Evolutionary conservation across 2,113 vertebrate species (phyloP), one percentile per base, ranked within the genome.

Genomic region (Empidonax traillii): DNA sequence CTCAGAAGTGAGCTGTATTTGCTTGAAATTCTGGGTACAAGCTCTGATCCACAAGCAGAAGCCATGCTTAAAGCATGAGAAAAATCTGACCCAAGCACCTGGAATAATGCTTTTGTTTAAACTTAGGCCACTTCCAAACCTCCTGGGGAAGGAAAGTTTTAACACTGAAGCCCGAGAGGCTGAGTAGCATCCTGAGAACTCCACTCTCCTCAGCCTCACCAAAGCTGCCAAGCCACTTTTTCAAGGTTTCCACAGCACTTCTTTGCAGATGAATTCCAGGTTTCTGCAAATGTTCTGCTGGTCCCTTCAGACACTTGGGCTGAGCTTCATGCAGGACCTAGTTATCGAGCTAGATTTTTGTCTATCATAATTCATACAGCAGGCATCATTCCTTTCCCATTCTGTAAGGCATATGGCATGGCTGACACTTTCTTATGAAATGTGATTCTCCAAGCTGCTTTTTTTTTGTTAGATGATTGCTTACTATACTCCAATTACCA

Each of bases 401-500:
- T 87, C 37, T 49, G 33, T 66, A 77, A 90, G 73, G 47, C 41
- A 43, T 41, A 49, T 5, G 9, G 49, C 25, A 55, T 56, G 72
- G 56, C 33, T 47, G 59, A 76, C 46, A 62, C 3, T 39, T 85
- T 80, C 85, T 63, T 87, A 74, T 52, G 53, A 94, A 94, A 67
- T 81, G n/a, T 75, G 43, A 94, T 94, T 73, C 56, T 83, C 79
- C 37, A 90, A 75, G 81, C 27, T 81, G 52, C 24, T 14, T 63
- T 24, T 56, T 74, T 94, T 81, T 85, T 16, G 52, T 89, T 85
- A 89, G 61, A 75, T 83, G 83, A 86, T 89, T 92, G 44, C 92
- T 94, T 94, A 61, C 59, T 91, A 31, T 74, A 84, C 81, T 95
- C 79, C 47, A 96, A 89, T 97, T 96, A 94, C 71, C 53, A 46